A percentile compares a stretch with the other conserved stretches of the same genome.
Conservation (phyloP, 2,888 invertebrate genomes). For the Plemyria rubiginata region DNA sequence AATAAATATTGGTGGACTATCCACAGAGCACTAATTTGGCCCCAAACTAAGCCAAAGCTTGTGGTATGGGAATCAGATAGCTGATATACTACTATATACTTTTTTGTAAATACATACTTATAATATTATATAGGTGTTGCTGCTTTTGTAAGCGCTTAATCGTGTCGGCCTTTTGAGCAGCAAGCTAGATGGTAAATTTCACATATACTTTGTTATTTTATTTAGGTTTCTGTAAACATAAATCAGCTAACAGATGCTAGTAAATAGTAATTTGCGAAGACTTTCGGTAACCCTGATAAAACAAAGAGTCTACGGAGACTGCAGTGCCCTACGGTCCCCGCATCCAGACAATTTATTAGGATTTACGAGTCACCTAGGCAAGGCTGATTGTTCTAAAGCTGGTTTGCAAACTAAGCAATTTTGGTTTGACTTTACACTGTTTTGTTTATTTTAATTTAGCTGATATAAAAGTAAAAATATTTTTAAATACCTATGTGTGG, state of each 20-base stretch:
- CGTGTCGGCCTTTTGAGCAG: no score
- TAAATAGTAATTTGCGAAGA: slow-evolving; percentile 63
- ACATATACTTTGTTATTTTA: background rate
- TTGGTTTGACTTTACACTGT: slow-evolving; percentile 14
- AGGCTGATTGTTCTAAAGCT: slow-evolving; percentile 52
- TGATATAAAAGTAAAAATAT: no score
- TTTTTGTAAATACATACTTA: no score
- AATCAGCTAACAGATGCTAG: slow-evolving; percentile 39
- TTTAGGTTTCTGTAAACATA: background rate
- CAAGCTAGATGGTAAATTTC: background rate
- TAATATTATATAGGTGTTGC: no score
- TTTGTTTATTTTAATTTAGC: background rate
- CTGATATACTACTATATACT: no score
- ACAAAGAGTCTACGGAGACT: slow-evolving; percentile 56
- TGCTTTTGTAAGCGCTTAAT: no score
- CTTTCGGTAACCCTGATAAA: slow-evolving; percentile 63
- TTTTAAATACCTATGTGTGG: background rate
- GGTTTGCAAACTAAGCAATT: slow-evolving; percentile 43
- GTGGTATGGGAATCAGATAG: no score
- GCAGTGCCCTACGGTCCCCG: slow-evolving; percentile 59
- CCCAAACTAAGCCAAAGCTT: no score
- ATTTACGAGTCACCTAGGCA: slow-evolving; percentile 58
- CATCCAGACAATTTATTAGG: slow-evolving; percentile 68
- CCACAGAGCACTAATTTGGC: no score
- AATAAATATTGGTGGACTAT: no score